These are phyloP conservation scores for Paracanthobrama guichenoti DNA, from an alignment of 2,113 vertebrate species.

Conservation along the genomic window DNA sequence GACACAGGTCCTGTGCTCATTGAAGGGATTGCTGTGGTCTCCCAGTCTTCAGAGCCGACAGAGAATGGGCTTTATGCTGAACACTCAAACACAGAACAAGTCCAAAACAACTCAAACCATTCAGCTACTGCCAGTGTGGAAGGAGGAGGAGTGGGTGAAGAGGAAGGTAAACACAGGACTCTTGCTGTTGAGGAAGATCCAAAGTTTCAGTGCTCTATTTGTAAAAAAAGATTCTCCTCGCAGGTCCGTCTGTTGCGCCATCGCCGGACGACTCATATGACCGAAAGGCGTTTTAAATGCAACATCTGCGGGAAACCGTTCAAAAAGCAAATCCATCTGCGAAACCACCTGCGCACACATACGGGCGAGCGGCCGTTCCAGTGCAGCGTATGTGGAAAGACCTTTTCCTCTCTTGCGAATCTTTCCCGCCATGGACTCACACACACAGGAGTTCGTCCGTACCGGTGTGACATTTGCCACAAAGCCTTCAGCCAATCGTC, in stretches of 20 bases:
- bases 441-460: conserved; percentile 84
- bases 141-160: neutral
- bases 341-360: conserved; percentile 86
- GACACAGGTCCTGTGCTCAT: conserved; percentile 43
- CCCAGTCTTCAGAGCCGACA: conserved; percentile 16
- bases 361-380: conserved; percentile 88
- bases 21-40: conserved; percentile 43
- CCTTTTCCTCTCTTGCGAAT: conserved; percentile 85
- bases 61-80: conserved; percentile 46
- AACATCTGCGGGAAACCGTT: conserved; percentile 83
- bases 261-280: conserved; percentile 74
- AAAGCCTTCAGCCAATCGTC: conserved; percentile 87
- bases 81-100: neutral
- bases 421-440: conserved; percentile 84
- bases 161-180: neutral
- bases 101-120: neutral
- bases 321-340: conserved; percentile 86
- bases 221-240: conserved; percentile 77
- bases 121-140: neutral
- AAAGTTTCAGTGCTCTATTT: conserved; percentile 77
- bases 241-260: conserved; percentile 80
- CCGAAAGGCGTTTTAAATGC: conserved; percentile 81
- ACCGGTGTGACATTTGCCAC: conserved; percentile 83
- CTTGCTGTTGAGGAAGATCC: conserved; percentile 11
- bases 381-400: conserved; percentile 86